A percentile compares a stretch with the other conserved stretches of the same genome.
phyloP scores from a whole-genome alignment of 1,140 invertebrate genomes.

The Whitmania pigra region DNA sequence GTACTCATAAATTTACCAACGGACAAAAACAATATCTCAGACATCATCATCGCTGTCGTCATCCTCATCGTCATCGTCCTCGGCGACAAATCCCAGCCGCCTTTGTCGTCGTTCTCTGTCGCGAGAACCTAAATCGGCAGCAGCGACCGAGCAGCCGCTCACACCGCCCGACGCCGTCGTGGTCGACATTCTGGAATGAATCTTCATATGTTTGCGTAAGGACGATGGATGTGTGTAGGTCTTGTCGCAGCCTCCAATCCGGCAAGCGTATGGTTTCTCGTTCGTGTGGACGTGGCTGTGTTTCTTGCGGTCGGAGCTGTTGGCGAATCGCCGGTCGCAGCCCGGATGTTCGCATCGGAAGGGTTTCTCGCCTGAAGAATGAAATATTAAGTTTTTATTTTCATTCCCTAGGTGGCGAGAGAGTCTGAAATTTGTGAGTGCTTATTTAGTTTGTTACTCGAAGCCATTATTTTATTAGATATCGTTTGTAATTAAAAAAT shows the following conservation, averaged over 20 bases:
- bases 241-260: slow-evolving; percentile 83
- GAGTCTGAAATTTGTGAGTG: too few species aligned
- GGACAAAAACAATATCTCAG: background rate
- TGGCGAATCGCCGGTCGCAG: slow-evolving; percentile 86
- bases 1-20: background rate
- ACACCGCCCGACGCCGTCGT: background rate
- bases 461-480: too few species aligned
- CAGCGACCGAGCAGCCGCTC: background rate
- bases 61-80: background rate
- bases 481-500: too few species aligned
- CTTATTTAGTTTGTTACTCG: too few species aligned
- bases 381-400: background rate
- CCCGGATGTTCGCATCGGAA: slow-evolving; percentile 89
- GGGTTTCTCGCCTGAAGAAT: slow-evolving; percentile 72
- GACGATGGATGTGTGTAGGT: slow-evolving; percentile 92
- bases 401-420: too few species aligned
- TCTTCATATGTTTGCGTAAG: slow-evolving; percentile 40
- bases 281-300: slow-evolving; percentile 93
- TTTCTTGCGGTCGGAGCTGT: slow-evolving; percentile 91
- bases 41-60: background rate
- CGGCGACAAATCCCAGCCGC: background rate
- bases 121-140: background rate
- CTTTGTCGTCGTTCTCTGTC: background rate
- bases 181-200: slow-evolving; percentile 9
- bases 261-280: slow-evolving; percentile 94